Evolutionary conservation across 2,797 vertebrate genomes (phyloP).

Genomic region (Karalla daura): DNA sequence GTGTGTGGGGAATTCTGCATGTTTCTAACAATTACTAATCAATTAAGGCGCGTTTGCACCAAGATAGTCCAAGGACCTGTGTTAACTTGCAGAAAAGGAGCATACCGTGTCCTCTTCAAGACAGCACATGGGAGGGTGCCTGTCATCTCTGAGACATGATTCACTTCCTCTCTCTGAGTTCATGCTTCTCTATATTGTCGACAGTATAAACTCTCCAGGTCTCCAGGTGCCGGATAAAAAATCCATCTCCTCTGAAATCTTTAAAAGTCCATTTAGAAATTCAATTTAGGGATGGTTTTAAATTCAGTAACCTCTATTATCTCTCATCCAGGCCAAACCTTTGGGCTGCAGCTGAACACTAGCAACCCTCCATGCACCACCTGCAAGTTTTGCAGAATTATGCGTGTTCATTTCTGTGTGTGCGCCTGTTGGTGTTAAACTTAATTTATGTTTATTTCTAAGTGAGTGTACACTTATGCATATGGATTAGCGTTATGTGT

Average conservation of each 20-base stretch:
- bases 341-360: slow-evolving; percentile 23
- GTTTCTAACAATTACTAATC: too few relatives aligned
- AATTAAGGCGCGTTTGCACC: too few relatives aligned
- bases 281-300: background rate
- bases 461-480: slow-evolving; percentile 53
- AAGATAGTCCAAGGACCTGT: too few relatives aligned
- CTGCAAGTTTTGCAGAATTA: slow-evolving; percentile 8
- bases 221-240: slow-evolving; percentile 21
- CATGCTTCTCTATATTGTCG: background rate
- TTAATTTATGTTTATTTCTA: slow-evolving; percentile 57
- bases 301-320: slow-evolving; percentile 17
- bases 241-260: slow-evolving; percentile 4
- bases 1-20: too few relatives aligned
- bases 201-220: background rate
- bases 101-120: slow-evolving; percentile 9
- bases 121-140: slow-evolving; percentile 16
- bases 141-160: background rate
- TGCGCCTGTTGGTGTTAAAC: slow-evolving; percentile 31
- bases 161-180: background rate
- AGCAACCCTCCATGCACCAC: slow-evolving; percentile 5
- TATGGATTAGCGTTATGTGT: slow-evolving; percentile 63
- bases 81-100: too few relatives aligned
- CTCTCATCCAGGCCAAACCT: background rate
- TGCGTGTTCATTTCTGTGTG: slow-evolving; percentile 5
- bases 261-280: slow-evolving; percentile 30